These are phyloP conservation scores for Sinocyclocheilus maitianheensis DNA, from an alignment of 2,113 vertebrate genomes.

Conservation along the genomic window DNA sequence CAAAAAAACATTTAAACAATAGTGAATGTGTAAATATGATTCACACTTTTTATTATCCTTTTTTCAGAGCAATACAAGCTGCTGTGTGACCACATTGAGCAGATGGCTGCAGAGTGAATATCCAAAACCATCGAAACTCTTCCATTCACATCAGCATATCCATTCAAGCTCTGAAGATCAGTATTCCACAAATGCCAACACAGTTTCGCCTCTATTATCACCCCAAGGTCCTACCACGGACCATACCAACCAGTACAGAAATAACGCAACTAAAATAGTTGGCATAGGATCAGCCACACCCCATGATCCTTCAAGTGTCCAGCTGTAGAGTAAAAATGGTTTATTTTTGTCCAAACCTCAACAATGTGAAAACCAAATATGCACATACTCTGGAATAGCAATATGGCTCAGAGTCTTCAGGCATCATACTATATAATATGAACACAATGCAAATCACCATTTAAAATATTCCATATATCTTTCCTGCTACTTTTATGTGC, in stretches of 20 bases:
- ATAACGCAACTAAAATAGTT: neutral
- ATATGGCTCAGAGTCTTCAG: neutral
- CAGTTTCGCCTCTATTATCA: neutral
- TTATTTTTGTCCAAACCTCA: neutral
- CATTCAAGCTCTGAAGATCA: conserved; percentile 4
- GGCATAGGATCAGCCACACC: neutral
- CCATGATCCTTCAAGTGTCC: neutral
- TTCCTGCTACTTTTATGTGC: neutral
- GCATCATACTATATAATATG: neutral
- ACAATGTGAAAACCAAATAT: neutral
- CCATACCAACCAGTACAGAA: neutral
- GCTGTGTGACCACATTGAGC: conserved; percentile 92
- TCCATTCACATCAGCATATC: neutral
- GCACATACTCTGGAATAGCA: conserved; percentile 3
- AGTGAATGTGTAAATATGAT: neutral
- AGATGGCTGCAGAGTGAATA: conserved; percentile 84
- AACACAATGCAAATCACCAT: neutral
- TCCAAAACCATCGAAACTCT: conserved; percentile 36
- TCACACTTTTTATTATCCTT: conserved; percentile 22
- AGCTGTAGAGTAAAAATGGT: neutral
- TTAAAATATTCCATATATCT: neutral
- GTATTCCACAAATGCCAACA: conserved; percentile 13
- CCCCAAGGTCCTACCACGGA: neutral
- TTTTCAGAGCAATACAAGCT: conserved; percentile 91
- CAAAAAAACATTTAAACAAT: too few relatives aligned